Percentiles rank a stretch among this genome's conserved stretches.
Conservation (phyloP, 2,113 vertebrate genomes). For the Sander lucioperca region DNA sequence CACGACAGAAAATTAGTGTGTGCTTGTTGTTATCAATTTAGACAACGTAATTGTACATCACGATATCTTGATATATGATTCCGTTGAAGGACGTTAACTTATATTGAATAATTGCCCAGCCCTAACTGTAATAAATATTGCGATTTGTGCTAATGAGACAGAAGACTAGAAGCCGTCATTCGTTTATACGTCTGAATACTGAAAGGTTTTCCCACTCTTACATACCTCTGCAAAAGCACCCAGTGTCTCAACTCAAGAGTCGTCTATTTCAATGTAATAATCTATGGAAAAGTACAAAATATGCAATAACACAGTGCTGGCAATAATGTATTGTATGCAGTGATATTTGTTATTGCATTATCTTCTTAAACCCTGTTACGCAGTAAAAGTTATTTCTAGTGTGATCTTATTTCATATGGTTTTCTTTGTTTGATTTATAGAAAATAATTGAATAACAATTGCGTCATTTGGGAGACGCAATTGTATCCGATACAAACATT, state of each 20-base stretch:
- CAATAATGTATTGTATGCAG: neutral
- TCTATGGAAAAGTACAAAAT: conserved; percentile 38
- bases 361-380: conserved; percentile 23
- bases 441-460: neutral
- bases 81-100: no score
- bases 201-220: neutral
- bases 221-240: neutral
- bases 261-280: conserved; percentile 9
- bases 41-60: no score
- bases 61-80: no score
- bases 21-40: no score
- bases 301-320: neutral
- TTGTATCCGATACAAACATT: neutral
- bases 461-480: neutral
- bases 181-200: conserved; percentile 3
- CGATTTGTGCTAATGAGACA: conserved; percentile 19
- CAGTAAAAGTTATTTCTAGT: neutral
- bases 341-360: conserved; percentile 29
- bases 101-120: no score
- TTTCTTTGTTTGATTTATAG: neutral
- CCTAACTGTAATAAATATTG: neutral
- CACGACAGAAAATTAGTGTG: no score
- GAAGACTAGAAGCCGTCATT: neutral
- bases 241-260: neutral
- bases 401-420: neutral